Evolutionary conservation across 2,113 vertebrate genomes (phyloP), one percentile per base, ranked within the genome.

Genomic region (Donacobius atricapilla): DNA sequence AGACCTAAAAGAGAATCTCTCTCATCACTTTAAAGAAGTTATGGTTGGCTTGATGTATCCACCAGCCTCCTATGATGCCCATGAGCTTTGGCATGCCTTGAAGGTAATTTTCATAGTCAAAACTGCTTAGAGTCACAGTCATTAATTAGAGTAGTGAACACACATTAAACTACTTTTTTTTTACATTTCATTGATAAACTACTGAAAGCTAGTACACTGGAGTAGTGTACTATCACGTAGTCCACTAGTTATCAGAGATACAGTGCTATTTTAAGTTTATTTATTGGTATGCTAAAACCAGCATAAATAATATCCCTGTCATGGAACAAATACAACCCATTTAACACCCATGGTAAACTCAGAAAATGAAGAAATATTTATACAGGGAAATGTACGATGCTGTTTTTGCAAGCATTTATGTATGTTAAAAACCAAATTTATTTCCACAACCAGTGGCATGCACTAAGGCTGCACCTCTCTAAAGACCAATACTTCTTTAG

Each of bases 1-100:
- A 2, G 97, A 98, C 35, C 80, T 98, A 79, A 98, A 97, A 90
- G 98, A 98, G 39, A 97, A 96, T 58, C 98, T 98, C 33, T 98
- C 98, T 25, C 94, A 97, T 61, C 98, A 98, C 83, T 98, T 98
- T 93, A 98, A 98, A 96, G 98, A 98, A 7, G 98, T 98, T 25
- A 98, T 98, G 97, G 98, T 98, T 86, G 98, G 98, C 31, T 96
- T 98, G 77, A 98, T 98, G 97, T 98, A 98, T 58, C 82, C 97
- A 28, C 98, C 97, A 9, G 94, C 98, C 9, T 96, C 87, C 13
- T 98, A 97, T 8, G 98, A 98, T 81, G 98, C 98, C 56, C 98
- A 98, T 0, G 98, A 98, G 80, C 98, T 98, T 70, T 98, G 98
- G 98, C 98, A 98, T 30, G 98, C 98, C 66, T 97, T 98, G 97